Base-by-base conservation (phyloP, 1,140 invertebrate species). In the Bombyx mandarina region DNA sequence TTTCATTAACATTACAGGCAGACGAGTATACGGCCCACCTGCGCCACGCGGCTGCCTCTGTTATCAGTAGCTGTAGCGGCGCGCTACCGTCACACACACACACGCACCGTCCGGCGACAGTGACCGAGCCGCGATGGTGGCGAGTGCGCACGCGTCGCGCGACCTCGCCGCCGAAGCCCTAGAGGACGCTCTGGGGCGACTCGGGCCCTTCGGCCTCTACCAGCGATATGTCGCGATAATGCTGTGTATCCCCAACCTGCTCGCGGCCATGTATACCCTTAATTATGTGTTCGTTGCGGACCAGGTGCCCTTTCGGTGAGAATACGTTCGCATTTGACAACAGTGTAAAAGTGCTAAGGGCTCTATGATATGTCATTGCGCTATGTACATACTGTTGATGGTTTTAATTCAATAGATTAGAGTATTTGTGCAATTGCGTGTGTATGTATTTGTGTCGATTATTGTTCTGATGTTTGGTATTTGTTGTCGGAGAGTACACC, bases 271-370 rank as follows among this genome's bases (percentile, higher is more conserved):
- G 72, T 90, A 89, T 60, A 82, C 83, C 4, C 66, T 90, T 9
- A 88, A 88, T 58, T 90, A 89, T 54, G 76, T 90, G 12, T 90
- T 90, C 65, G 89, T 89, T 0, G 89, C 90, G 4, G 89, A 89
- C 46, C 76, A 82, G 62, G 79, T 90, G 52, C 81, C 88, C 7
- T 90, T 90, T 63, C 88, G 90, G 90, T 90, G 71, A 73, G 54
- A 56, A n/a, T 10, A 26, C 26, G 26, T 35, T 35, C 26, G 2
- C 26, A 35, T 35, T 35, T 35, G 26, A 3, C 26, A 35, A 35
- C 26, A 35, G 26, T 35, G 26, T 35, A 3, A 35, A 35, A 2
- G 26, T 35, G 4, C 2, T 35, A 35, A 35, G 26, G 26, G 26
- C 26, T 35, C 26, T 35, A 35, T 35, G 26, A 5, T 35, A 5